Evolutionary conservation across 2,888 invertebrate species (phyloP).

Genomic region (Criorhina ranunculi): DNA sequence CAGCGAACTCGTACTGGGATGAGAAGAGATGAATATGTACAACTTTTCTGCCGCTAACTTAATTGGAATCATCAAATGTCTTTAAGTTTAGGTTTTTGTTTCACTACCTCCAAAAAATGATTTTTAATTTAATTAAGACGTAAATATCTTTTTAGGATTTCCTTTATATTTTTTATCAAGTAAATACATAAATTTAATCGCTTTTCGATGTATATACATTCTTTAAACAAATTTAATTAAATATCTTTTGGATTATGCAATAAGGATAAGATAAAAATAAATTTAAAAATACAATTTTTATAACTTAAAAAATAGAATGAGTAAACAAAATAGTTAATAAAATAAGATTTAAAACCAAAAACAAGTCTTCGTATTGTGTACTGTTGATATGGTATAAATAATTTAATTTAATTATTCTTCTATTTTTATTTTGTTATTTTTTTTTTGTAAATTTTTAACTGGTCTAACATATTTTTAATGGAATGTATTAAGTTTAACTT

Average conservation of each 20-base stretch:
- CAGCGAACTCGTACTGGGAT: no score
- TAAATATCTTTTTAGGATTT: background rate
- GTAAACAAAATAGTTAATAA: slow-evolving; percentile 25
- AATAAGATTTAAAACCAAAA: slow-evolving; percentile 27
- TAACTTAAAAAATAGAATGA: slow-evolving; percentile 24
- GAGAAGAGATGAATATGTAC: no score
- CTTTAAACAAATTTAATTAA: no score
- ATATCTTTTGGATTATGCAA: background rate
- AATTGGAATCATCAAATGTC: background rate
- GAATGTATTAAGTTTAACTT: slow-evolving; percentile 57
- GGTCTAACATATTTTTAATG: slow-evolving; percentile 41
- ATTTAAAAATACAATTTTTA: slow-evolving; percentile 1
- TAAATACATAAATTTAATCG: background rate
- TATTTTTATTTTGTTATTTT: slow-evolving; percentile 19
- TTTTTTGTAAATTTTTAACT: slow-evolving; percentile 17
- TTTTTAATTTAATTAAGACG: background rate
- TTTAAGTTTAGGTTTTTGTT: no score
- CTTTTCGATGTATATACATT: background rate
- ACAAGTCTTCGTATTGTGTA: slow-evolving; percentile 29
- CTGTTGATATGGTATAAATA: slow-evolving; percentile 65
- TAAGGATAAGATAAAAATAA: background rate
- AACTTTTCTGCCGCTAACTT: background rate
- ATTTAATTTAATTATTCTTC: background rate
- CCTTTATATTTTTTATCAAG: background rate
- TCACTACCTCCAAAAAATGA: background rate